Conservation (phyloP, 2,113 vertebrate genomes). For the Nyctereutes procyonoides region DNA sequence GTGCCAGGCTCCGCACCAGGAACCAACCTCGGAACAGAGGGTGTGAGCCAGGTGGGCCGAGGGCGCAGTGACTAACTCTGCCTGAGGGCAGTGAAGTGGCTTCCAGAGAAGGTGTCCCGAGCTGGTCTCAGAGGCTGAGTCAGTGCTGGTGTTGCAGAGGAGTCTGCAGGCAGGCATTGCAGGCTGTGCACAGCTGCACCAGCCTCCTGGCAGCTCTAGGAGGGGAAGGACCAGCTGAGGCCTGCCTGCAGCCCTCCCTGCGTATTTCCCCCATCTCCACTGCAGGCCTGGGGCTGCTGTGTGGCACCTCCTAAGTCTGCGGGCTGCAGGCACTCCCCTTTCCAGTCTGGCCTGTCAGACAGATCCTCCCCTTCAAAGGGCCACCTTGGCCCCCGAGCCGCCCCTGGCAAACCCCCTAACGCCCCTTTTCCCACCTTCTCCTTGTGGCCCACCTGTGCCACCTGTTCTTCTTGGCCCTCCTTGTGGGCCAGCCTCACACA, state of each 20-base stretch:
- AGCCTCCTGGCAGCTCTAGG: neutral
- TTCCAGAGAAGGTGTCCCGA: neutral
- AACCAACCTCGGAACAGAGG: neutral
- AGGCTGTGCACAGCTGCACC: neutral
- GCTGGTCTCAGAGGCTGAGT: slow-evolving; percentile 24
- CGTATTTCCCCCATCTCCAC: neutral
- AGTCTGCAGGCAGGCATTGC: neutral
- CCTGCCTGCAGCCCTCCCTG: neutral
- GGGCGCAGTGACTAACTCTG: neutral
- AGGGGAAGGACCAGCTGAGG: neutral
- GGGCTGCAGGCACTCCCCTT: neutral
- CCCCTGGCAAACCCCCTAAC: neutral
- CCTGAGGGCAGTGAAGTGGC: neutral
- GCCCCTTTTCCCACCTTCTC: neutral
- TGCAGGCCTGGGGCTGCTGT: neutral
- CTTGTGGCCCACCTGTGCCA: no score
- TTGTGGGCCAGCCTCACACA: fast-evolving
- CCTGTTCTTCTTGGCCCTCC: neutral
- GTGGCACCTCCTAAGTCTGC: neutral
- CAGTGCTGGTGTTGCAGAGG: neutral
- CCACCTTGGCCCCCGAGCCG: neutral
- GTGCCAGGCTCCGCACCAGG: neutral
- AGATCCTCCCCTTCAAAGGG: neutral
- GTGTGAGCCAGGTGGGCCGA: neutral
- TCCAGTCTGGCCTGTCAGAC: slow-evolving; percentile 35